These are phyloP conservation scores for Astropecten irregularis DNA, from an alignment of 53 echinoderm and acorn worm genomes.

Conservation along the genomic window DNA sequence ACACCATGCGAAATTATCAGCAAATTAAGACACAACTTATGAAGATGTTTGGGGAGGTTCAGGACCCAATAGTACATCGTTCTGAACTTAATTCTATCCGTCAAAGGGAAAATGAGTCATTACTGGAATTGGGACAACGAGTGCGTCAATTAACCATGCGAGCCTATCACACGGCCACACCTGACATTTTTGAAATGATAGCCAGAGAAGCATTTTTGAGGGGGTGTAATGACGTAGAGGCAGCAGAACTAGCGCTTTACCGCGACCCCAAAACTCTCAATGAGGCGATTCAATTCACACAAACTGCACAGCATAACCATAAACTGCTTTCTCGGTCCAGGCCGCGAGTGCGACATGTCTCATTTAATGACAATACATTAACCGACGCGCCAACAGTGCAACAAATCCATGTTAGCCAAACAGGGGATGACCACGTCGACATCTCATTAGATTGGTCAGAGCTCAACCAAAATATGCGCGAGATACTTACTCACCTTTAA, in stretches of 20 bases:
- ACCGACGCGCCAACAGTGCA: background rate
- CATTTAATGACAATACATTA: background rate
- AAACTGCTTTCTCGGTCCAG: background rate
- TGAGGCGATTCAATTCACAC: background rate
- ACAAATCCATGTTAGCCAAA: background rate
- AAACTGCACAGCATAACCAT: no score
- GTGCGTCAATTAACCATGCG: background rate
- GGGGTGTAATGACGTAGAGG: background rate
- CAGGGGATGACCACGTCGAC: background rate
- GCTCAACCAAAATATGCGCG: background rate
- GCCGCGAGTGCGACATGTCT: background rate
- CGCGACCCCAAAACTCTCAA: no score
- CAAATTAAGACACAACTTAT: background rate
- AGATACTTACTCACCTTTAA: background rate
- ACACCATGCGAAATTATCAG: background rate
- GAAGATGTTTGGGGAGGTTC: background rate
- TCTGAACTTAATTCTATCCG: background rate
- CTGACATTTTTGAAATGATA: no score
- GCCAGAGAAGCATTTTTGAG: no score
- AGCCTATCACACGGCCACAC: no score
- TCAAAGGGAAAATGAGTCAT: background rate
- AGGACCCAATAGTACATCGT: background rate
- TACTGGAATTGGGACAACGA: background rate
- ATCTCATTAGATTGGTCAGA: conserved; percentile 11
- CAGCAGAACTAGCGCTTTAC: background rate